Conservation (phyloP, 2,888 invertebrate genomes). For the Phaedon cochleariae region DNA sequence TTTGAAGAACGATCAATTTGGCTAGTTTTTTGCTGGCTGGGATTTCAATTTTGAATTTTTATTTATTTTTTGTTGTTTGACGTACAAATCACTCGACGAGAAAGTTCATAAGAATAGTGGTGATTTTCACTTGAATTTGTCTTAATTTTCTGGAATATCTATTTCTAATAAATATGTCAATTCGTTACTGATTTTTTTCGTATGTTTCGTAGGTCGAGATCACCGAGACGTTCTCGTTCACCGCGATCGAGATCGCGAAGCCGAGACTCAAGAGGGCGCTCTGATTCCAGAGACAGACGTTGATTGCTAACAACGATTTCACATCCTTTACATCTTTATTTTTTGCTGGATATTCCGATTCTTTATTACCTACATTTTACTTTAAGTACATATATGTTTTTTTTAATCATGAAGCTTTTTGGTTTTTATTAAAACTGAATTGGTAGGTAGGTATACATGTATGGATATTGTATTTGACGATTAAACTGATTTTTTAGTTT, state of each 20-base stretch:
- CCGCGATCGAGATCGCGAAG: conserved; percentile 64
- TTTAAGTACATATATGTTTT: background rate
- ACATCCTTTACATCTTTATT: background rate
- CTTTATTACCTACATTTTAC: background rate
- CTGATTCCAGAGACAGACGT: conserved; percentile 68
- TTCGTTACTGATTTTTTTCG: conserved; percentile 1
- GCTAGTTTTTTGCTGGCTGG: no score
- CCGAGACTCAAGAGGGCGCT: conserved; percentile 67
- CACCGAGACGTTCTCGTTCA: conserved; percentile 60
- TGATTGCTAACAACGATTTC: conserved; percentile 46
- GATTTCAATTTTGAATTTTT: no score
- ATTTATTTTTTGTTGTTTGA: no score
- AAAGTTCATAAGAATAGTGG: background rate
- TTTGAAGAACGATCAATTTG: no score
- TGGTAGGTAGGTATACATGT: no score
- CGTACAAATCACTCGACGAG: background rate
- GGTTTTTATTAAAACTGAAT: background rate
- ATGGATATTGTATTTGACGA: background rate
- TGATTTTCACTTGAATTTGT: background rate
- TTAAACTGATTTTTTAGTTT: background rate
- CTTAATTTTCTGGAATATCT: background rate
- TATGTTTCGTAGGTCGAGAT: conserved; percentile 58
- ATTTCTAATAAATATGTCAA: no score
- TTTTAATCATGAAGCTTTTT: background rate
- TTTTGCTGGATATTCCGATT: background rate